phyloP scores from a whole-genome alignment of 2,888 invertebrate species.

The Cheilosia vernalis region DNA sequence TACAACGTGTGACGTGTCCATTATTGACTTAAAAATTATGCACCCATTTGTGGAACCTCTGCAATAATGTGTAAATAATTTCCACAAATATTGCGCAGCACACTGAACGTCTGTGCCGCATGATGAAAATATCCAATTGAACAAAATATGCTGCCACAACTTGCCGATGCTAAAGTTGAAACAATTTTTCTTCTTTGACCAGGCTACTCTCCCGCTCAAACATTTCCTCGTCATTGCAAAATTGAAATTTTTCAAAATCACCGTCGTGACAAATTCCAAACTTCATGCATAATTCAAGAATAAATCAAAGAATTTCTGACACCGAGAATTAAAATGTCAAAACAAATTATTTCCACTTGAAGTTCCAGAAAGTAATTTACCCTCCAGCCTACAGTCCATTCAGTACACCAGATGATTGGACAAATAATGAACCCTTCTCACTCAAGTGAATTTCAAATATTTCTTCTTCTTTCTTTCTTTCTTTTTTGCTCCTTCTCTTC shows the following conservation, averaged over 20 bases:
- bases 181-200: no score
- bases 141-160: no score
- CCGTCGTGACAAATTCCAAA: conserved; percentile 15
- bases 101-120: no score
- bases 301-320: conserved; percentile 30
- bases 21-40: no score
- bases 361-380: conserved; percentile 11
- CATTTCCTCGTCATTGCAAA: conserved; percentile 11
- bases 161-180: no score
- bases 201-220: not conserved
- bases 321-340: conserved; percentile 50
- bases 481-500: not conserved
- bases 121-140: no score
- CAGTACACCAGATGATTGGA: conserved; percentile 1
- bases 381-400: not conserved
- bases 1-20: no score
- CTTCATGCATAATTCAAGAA: conserved; percentile 37
- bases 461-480: not conserved
- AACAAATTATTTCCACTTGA: conserved; percentile 46
- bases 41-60: no score
- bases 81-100: no score
- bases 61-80: no score
- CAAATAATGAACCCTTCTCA: conserved; percentile 45
- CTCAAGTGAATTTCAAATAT: conserved; percentile 14
- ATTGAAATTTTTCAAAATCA: conserved; percentile 6